Base-by-base conservation (phyloP, 2,888 invertebrate species). In the Choreutis nemorana region DNA sequence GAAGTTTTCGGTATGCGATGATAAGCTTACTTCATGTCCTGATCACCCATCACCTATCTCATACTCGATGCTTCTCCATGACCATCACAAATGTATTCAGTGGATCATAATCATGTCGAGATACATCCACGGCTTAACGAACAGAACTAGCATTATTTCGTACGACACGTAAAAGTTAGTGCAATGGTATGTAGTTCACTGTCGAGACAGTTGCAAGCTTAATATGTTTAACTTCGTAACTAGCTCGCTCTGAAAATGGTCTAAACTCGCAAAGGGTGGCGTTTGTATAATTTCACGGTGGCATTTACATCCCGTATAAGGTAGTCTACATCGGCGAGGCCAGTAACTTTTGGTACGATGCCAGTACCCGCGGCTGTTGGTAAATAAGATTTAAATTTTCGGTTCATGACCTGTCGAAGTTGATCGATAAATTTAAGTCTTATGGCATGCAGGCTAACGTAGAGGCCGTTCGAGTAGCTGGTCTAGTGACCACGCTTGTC, bases 401-500 rank as follows among this genome's bases (percentile, higher is more conserved):
- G 61, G 54, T n/a, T n/a, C n/a, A 29, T 22, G n/a, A 22, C 11
- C 14, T n/a, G 9, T 21, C n/a, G 20, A 8, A 20, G 11, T 23
- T 51, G 48, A 49, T 59, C 63, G 65, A 67, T 71, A 61, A 63
- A 75, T 75, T 72, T 71, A 70, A 71, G 71, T 75, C 68, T 77
- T 75, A 72, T 66, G 55, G 77, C 75, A 73, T 78, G 72, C 77
- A 81, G 77, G 89, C 90, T 50, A 90, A 90, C 77, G 87, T 90
- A 64, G 90, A 90, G 66, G 90, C 90, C 53, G 90, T 91, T 36
- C 81, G 90, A 50, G 90, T 91, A 54, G 89, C 91, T 38, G 89
- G 89, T 42, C 81, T 91, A 55, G 88, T 91, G 55, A 90, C 91
- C 47, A 90, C 90, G 46, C 83, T 91, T 65, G 90, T 91, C 63